Evolutionary conservation across 2,797 vertebrate species (phyloP), one percentile per base, ranked within the genome.

Genomic region (Gobionotothen gibberifrons): DNA sequence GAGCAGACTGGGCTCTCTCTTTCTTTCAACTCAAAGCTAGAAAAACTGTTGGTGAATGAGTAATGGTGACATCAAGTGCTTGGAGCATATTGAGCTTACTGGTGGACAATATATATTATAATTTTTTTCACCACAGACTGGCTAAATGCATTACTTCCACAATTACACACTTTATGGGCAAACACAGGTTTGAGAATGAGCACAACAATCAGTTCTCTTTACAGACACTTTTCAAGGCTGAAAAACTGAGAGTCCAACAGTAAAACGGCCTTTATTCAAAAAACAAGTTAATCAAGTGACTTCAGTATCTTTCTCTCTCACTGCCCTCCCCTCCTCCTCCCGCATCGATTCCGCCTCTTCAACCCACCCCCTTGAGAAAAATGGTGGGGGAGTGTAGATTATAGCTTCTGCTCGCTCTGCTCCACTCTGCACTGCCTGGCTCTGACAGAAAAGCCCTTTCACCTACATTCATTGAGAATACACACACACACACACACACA

Each of bases 381-480:
- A 82, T 80, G 84, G 78, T 58, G 57, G 76, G 73, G 81, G 76
- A 79, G 79, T 78, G 76, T 73, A 87, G 89, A 90, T 89, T 89
- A 88, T 85, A 78, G 81, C 53, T 85, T 79, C 81, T 87, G 69
- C 82, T 71, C 68, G 66, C 85, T 83, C 78, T 70, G 86, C 79
- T 82, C 72, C 39, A 76, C 89, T 87, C 83, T 85, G 80, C 73
- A 74, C n/a, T 82, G 85, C 81, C 81, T 89, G 46, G 44, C 77
- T 90, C 70, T 89, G 88, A 90, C 88, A 86, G 84, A 75, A 60
- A 56, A 87, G 89, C 85, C 89, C 90, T 92, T 92, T 90, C 90
- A 90, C 90, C 90, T 90, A 90, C 82, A 84, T 92, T 88, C 86
- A 81, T 66, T 76, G 77, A 82, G 54, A 56, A 70, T 71, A 13